These are phyloP conservation scores for Oreochromis aureus DNA, from an alignment of 2,113 vertebrate species.

Conservation along the genomic window DNA sequence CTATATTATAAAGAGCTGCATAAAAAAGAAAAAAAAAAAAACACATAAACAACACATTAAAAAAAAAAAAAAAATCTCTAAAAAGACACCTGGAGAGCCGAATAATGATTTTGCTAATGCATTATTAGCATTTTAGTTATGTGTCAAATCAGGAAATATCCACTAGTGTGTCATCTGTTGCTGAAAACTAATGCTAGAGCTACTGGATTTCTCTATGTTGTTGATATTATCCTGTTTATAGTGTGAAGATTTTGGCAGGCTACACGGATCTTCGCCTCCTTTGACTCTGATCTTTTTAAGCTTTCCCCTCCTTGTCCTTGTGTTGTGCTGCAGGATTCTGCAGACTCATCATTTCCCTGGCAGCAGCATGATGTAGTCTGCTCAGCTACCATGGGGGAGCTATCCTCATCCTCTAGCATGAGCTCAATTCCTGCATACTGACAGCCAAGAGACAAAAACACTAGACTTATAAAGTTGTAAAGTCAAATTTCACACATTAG, in stretches of 20 bases:
- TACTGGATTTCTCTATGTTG: neutral
- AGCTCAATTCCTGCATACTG: constrained; percentile 2
- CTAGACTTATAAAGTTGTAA: neutral
- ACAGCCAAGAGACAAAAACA: neutral
- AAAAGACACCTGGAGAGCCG: neutral
- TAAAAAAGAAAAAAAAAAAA: no score
- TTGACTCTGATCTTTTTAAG: neutral
- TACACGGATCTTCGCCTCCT: neutral
- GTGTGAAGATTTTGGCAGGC: neutral
- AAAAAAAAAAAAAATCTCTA: neutral
- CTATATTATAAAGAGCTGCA: neutral
- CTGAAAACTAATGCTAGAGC: neutral
- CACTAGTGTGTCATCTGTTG: neutral
- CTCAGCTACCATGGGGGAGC: constrained; percentile 8
- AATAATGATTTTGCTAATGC: neutral
- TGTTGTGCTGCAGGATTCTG: constrained; percentile 29
- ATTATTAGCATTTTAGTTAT: neutral
- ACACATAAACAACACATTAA: neutral
- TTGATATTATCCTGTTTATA: neutral
- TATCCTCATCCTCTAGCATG: constrained; percentile 14
- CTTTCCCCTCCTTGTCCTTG: constrained; percentile 34
- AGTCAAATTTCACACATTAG: neutral
- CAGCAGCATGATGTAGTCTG: constrained; percentile 18
- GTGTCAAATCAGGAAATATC: neutral
- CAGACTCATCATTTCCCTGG: constrained; percentile 41